Percentiles rank a stretch among this genome's conserved stretches.
Conservation (phyloP, 1,140 invertebrate genomes). For the Sycophaga agraensis region DNA sequence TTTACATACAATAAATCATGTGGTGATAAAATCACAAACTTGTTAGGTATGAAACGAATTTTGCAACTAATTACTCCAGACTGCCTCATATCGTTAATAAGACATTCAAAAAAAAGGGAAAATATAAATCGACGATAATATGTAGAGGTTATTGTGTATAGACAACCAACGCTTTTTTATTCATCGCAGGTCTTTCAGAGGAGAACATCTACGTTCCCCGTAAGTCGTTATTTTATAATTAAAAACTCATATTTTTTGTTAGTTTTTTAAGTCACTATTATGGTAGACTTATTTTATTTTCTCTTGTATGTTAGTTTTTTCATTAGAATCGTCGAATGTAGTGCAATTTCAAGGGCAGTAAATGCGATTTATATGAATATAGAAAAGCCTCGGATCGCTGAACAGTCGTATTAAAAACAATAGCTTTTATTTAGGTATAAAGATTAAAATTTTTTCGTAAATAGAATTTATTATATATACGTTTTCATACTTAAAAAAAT, state of each 20-base stretch:
- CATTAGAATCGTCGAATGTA: too few relatives aligned
- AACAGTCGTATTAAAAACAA: too few relatives aligned
- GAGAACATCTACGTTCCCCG: conserved; percentile 55
- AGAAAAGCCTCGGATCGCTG: too few relatives aligned
- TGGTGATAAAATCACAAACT: too few relatives aligned
- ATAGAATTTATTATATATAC: too few relatives aligned
- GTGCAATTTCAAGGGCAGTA: too few relatives aligned
- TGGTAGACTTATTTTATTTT: conserved; percentile 2
- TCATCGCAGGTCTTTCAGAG: conserved; percentile 56
- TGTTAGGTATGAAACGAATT: not conserved
- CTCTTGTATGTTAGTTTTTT: not conserved
- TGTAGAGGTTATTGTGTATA: conserved; percentile 28
- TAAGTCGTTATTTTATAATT: conserved; percentile 44
- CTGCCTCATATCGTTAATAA: not conserved
- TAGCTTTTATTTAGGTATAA: too few relatives aligned
- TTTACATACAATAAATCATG: conserved; percentile 1
- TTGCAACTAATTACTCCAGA: conserved; percentile 17
- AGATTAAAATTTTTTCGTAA: too few relatives aligned
- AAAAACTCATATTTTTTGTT: not conserved
- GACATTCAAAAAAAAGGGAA: not conserved
- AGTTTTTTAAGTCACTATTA: not conserved
- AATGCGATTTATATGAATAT: too few relatives aligned
- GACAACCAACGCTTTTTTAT: conserved; percentile 43
- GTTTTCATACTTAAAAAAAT: too few relatives aligned
- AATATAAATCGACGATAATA: not conserved